Percentiles rank a stretch among this genome's conserved stretches.
Conservation (phyloP, 2,888 invertebrate species). For the Homarus gammarus region DNA sequence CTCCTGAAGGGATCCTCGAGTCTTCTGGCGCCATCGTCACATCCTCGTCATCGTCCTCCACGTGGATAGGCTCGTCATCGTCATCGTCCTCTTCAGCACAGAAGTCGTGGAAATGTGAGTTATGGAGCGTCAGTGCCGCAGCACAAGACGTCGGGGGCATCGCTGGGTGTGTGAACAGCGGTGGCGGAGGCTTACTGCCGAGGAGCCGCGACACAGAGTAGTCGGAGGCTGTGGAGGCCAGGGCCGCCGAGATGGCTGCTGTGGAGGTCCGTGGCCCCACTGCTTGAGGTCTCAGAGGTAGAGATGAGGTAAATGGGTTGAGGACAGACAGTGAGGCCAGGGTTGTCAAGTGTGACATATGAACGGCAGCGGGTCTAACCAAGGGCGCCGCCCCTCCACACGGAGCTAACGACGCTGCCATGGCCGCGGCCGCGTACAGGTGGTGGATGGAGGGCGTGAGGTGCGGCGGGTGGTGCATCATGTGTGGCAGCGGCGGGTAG, state of each 20-base stretch:
- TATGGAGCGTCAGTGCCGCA: slow-evolving; percentile 6
- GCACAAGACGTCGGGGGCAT: slow-evolving; percentile 47
- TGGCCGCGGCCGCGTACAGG: slow-evolving; percentile 72
- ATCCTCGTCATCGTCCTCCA: slow-evolving; percentile 50
- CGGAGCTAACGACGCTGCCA: slow-evolving; percentile 70
- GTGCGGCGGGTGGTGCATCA: slow-evolving; percentile 43
- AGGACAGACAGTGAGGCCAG: slow-evolving; percentile 71
- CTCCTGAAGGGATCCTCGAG: not conserved
- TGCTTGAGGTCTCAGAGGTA: slow-evolving; percentile 58
- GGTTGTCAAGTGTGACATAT: slow-evolving; percentile 59
- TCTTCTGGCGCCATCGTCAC: not conserved
- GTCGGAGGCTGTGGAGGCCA: slow-evolving; percentile 54
- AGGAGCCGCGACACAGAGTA: slow-evolving; percentile 71
- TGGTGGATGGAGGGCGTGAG: slow-evolving; percentile 68
- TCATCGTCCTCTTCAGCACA: slow-evolving; percentile 2
- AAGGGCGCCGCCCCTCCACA: slow-evolving; percentile 48
- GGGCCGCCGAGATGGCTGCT: slow-evolving; percentile 2
- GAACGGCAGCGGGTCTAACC: slow-evolving; percentile 54
- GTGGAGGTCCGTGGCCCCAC: slow-evolving; percentile 25
- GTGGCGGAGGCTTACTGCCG: slow-evolving; percentile 34
- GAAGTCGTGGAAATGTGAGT: slow-evolving; percentile 33
- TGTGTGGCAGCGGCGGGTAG: slow-evolving; percentile 21
- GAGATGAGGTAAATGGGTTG: slow-evolving; percentile 39
- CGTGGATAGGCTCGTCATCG: slow-evolving; percentile 46
- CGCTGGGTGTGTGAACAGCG: slow-evolving; percentile 30